These are phyloP conservation scores for Pachycephus smyrnensis DNA, from an alignment of 2,888 invertebrate genomes.

Conservation along the genomic window DNA sequence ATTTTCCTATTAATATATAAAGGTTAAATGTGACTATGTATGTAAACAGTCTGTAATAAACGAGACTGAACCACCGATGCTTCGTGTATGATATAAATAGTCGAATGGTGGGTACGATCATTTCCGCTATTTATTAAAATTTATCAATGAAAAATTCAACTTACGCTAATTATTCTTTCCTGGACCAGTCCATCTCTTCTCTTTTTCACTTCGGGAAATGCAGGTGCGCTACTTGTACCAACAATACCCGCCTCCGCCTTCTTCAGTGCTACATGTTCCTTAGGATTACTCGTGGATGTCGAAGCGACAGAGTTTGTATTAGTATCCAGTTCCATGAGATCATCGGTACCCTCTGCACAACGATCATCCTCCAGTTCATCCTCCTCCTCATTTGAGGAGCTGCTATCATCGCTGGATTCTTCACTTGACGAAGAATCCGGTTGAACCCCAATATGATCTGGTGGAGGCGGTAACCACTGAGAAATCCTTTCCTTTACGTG, in stretches of 20 bases:
- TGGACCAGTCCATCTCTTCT: slow-evolving; percentile 72
- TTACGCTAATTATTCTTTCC: slow-evolving; percentile 76
- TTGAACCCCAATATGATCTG: slow-evolving; percentile 62
- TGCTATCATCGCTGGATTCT: slow-evolving; percentile 68
- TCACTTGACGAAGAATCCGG: slow-evolving; percentile 63
- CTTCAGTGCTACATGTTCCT: slow-evolving; percentile 26
- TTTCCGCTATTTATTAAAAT: not conserved
- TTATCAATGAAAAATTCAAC: slow-evolving; percentile 47
- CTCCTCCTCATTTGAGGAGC: slow-evolving; percentile 66
- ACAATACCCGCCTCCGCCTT: slow-evolving; percentile 30
- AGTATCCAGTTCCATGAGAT: slow-evolving; percentile 43
- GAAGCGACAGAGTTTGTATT: slow-evolving; percentile 13
- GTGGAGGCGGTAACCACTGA: slow-evolving; percentile 80
- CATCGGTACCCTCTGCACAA: slow-evolving; percentile 39
- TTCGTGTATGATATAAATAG: not conserved
- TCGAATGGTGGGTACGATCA: too few species aligned
- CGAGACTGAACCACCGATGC: not conserved
- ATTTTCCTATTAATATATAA: too few species aligned
- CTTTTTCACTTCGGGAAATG: slow-evolving; percentile 59
- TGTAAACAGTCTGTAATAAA: not conserved
- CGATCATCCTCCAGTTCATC: slow-evolving; percentile 61
- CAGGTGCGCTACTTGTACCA: slow-evolving; percentile 9
- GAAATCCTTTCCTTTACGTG: slow-evolving; percentile 82
- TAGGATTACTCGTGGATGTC: slow-evolving; percentile 18
- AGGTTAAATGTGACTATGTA: not conserved